Conservation (phyloP, 2,888 invertebrate species). For the Tachystola acroxantha region DNA sequence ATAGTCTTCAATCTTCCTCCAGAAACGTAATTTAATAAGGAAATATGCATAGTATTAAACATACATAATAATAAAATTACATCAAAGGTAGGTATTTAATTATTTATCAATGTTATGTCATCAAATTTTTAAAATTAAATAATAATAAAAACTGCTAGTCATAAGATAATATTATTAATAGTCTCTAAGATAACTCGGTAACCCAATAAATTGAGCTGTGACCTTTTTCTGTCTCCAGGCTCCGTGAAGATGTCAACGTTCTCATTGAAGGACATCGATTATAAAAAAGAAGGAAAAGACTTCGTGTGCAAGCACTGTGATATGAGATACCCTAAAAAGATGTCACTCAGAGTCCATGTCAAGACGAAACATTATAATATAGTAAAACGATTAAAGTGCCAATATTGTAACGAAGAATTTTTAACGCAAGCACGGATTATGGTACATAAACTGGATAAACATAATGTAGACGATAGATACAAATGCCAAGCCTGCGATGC, state of each 20-base stretch:
- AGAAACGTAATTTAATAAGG: too few species aligned
- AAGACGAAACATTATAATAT: conserved; percentile 51
- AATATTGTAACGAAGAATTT: conserved; percentile 39
- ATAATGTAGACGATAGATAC: conserved; percentile 49
- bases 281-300: conserved; percentile 40
- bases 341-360: conserved; percentile 8
- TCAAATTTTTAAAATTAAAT: too few species aligned
- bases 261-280: conserved; percentile 22
- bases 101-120: too few species aligned
- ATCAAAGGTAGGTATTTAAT: too few species aligned
- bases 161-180: too few species aligned
- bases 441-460: conserved; percentile 45
- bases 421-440: conserved; percentile 43
- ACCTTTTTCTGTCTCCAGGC: conserved; percentile 13
- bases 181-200: too few species aligned
- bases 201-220: too few species aligned
- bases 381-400: conserved; percentile 32
- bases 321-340: conserved; percentile 25
- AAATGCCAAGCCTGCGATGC: conserved; percentile 58
- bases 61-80: too few species aligned
- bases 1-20: too few species aligned
- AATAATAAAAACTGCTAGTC: too few species aligned
- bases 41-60: too few species aligned
- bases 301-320: conserved; percentile 27
- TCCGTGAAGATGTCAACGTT: not conserved